A percentile compares a stretch with the other conserved stretches of the same genome.
These are phyloP conservation scores for Dipus sagitta DNA, from an alignment of 2,797 vertebrate species.

Conservation along the genomic window DNA sequence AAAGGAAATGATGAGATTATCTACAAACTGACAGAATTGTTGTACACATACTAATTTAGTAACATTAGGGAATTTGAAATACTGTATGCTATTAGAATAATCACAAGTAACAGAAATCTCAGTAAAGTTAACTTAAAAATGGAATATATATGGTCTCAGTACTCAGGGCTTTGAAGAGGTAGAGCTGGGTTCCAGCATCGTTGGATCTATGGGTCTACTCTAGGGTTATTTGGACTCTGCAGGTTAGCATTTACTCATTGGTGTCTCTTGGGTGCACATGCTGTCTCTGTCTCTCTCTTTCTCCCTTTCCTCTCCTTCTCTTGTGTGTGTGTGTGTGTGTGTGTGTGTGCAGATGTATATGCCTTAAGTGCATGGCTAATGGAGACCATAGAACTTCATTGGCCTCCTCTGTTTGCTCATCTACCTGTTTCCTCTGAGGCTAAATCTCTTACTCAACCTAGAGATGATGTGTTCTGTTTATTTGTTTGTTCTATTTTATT, in stretches of 20 bases:
- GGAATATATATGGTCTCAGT: background rate
- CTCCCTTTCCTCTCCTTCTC: background rate
- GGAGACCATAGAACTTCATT: too few relatives aligned
- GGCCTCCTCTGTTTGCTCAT: too few relatives aligned
- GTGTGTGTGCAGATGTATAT: too few relatives aligned
- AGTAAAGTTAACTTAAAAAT: slow-evolving; percentile 2
- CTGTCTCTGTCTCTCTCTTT: background rate
- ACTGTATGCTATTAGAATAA: background rate
- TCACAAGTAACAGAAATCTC: slow-evolving; percentile 28
- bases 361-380: too few relatives aligned
- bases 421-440: too few relatives aligned
- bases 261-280: background rate
- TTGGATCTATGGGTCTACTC: background rate
- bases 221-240: background rate
- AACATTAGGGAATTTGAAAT: slow-evolving; percentile 27
- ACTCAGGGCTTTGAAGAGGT: background rate
- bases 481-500: too few relatives aligned
- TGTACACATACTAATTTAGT: slow-evolving; percentile 31
- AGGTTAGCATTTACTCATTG: background rate
- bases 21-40: slow-evolving; percentile 35
- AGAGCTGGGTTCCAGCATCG: background rate
- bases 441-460: too few relatives aligned
- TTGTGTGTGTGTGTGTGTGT: too few relatives aligned
- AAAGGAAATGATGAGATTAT: background rate
- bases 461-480: too few relatives aligned